A percentile compares a stretch with the other conserved stretches of the same genome.
Conservation (phyloP, 2,113 vertebrate genomes). For the Dendrocopos noguchii region DNA sequence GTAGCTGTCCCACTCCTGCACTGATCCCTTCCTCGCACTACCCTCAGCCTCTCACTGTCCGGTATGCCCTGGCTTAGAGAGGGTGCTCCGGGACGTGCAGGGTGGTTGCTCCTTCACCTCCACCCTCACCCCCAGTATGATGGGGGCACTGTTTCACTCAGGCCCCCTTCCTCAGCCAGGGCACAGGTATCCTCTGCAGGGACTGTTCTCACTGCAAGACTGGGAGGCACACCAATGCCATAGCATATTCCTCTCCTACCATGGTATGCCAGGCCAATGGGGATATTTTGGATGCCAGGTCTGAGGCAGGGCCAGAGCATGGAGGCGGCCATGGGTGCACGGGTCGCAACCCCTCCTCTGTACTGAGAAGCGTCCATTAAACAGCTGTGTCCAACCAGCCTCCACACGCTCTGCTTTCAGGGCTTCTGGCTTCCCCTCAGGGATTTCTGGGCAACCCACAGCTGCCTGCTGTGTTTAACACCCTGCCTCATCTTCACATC, state of each 20-base stretch:
- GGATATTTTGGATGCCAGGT: slow-evolving; percentile 31
- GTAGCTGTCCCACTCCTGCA: background rate
- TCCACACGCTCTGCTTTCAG: fast-evolving
- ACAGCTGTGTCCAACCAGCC: slow-evolving; percentile 62
- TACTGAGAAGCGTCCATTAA: slow-evolving; percentile 59
- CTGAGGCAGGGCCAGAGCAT: background rate
- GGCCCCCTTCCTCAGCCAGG: background rate
- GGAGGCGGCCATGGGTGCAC: background rate
- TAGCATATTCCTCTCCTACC: background rate
- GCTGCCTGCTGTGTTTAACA: background rate
- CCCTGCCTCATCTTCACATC: fast-evolving
- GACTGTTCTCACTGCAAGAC: background rate
- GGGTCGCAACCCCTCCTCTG: background rate
- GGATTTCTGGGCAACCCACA: background rate
- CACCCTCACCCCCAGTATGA: fast-evolving
- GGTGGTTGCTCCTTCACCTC: background rate
- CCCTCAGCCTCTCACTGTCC: background rate
- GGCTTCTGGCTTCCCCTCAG: background rate
- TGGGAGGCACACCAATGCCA: background rate
- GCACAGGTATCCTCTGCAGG: background rate
- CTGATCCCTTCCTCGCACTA: fast-evolving
- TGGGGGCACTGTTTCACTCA: background rate
- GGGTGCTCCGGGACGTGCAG: fast-evolving
- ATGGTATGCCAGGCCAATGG: background rate
- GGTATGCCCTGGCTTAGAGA: background rate